Base-by-base conservation (phyloP, 2,113 vertebrate species). In the Hymenochirus boettgeri region DNA sequence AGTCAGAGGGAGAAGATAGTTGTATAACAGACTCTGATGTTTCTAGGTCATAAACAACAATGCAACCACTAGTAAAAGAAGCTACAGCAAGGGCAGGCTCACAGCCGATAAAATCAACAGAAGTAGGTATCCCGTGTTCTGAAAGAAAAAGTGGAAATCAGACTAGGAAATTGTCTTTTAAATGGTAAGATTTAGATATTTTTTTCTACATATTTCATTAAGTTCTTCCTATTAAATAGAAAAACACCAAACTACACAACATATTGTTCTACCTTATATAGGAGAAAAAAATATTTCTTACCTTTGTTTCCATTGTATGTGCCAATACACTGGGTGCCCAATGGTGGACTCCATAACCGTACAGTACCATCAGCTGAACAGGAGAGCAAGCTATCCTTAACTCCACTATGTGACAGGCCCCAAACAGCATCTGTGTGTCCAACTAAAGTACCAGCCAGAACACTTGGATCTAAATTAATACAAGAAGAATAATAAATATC, bases 331-430 rank as follows among this genome's bases (percentile, higher is more conserved):
- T 93, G 92, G 57, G 85, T 79, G 76, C 95, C 95, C 81, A 96
- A 93, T 8, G 88, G 78, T 45, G 96, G 93, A 80, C 90, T 93
- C 96, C 95, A 99, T 72, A 99, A 89, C 66, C 95, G 93, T 77
- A 98, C 81, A 60, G 91, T 99, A 78, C 96, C 96, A 69, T 99
- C 96, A 65, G 94, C 94, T 48, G 96, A 98, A 78, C 94, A 99
- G 74, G 96, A 99, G 21, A 99, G 87, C 77, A 99, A 92, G 6
- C 92, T 90, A 83, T 91, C 93, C 84, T 97, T 97, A 82, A 95
- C 90, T 71, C 92, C 89, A 21, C 95, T 97, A 79, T 95, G 96
- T 27, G 95, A 88, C 80, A 99, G 83, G 75, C 92, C 90, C 95
- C 96, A 99, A 77, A 99, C 93, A 15, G 93, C 94, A 75, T 99